These are phyloP conservation scores for Acronicta aceris DNA, from an alignment of 2,888 invertebrate genomes.

Conservation along the genomic window DNA sequence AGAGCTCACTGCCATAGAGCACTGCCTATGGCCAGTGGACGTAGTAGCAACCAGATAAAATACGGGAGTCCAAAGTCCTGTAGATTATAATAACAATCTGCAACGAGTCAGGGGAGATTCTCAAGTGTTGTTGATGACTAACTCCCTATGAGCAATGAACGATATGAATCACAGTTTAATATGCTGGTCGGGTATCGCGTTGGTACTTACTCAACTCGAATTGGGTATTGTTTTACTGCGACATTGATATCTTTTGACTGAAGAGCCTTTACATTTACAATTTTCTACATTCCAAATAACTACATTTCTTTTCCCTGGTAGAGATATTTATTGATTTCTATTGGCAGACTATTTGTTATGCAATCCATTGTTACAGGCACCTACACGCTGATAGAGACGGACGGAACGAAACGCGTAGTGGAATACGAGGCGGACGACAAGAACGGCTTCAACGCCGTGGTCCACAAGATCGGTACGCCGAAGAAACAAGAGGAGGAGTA, in stretches of 20 bases:
- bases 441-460: slow-evolving; percentile 89
- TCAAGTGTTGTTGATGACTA: neutral
- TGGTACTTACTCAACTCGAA: slow-evolving; percentile 5
- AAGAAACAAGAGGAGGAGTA: slow-evolving; percentile 73
- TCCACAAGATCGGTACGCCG: slow-evolving; percentile 87
- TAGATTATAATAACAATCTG: too few species aligned
- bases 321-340: too few species aligned
- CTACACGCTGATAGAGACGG: slow-evolving; percentile 88
- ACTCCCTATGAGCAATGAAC: slow-evolving; percentile 15
- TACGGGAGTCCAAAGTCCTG: too few species aligned
- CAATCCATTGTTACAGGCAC: slow-evolving; percentile 74
- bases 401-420: slow-evolving; percentile 89
- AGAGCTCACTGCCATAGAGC: too few species aligned
- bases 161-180: slow-evolving; percentile 28
- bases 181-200: slow-evolving; percentile 19
- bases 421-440: slow-evolving; percentile 90
- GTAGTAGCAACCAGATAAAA: too few species aligned
- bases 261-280: too few species aligned
- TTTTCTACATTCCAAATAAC: slow-evolving; percentile 4
- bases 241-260: neutral
- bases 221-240: slow-evolving; percentile 28
- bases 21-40: too few species aligned
- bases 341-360: neutral
- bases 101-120: too few species aligned
- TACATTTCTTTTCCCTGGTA: too few species aligned